These are phyloP conservation scores for Caloenas nicobarica DNA, from an alignment of 2,113 vertebrate genomes.

Conservation along the genomic window DNA sequence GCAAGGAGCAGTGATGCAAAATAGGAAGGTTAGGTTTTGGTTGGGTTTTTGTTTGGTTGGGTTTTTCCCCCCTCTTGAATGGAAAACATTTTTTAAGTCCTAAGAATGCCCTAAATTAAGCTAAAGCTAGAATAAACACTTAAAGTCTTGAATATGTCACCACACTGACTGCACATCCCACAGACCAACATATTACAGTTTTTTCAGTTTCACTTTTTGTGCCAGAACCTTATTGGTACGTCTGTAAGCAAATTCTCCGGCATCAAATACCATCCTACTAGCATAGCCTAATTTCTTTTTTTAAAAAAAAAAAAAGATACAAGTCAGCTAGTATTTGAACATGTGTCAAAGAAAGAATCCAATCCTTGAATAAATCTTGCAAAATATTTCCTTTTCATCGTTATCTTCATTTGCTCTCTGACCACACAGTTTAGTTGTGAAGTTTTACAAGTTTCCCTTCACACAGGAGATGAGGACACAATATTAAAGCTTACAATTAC, in stretches of 20 bases:
- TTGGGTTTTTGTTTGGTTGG: background rate
- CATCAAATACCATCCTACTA: background rate
- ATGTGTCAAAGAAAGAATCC: fast-evolving
- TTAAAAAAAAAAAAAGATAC: background rate
- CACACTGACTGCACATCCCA: background rate
- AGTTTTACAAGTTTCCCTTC: background rate
- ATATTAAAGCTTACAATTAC: background rate
- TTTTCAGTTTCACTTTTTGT: background rate
- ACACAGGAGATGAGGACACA: fast-evolving
- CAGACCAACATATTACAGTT: background rate
- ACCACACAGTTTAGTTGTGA: background rate
- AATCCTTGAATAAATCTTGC: background rate
- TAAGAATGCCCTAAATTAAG: background rate
- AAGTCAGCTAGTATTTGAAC: background rate
- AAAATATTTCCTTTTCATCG: background rate
- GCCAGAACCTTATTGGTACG: background rate
- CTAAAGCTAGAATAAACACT: background rate
- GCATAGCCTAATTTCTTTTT: background rate
- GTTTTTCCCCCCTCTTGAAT: fast-evolving
- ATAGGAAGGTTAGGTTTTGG: background rate
- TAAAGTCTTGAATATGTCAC: background rate
- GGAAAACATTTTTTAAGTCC: background rate
- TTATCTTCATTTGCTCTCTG: background rate
- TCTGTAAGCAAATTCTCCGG: background rate
- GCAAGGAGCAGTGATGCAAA: background rate